phyloP scores from a whole-genome alignment of 2,797 vertebrate genomes.

The Pterois miles region DNA sequence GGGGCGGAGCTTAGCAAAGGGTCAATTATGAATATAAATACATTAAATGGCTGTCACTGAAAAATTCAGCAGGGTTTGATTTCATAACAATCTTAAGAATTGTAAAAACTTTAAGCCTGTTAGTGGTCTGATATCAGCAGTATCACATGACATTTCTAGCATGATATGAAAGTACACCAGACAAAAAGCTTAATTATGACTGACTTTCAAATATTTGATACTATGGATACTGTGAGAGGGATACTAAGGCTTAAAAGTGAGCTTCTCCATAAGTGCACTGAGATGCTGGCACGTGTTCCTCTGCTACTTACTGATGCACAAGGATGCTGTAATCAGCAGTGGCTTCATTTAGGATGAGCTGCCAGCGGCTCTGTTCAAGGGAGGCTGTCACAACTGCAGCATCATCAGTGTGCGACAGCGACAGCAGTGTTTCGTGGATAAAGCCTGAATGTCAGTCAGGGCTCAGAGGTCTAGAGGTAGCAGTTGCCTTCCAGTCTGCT shows the following conservation, averaged over 20 bases:
- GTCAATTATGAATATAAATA: background rate
- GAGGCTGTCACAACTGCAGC: conserved; percentile 40
- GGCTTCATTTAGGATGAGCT: conserved; percentile 13
- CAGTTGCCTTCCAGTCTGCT: conserved; percentile 48
- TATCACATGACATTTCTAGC: background rate
- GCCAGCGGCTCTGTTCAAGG: conserved; percentile 8
- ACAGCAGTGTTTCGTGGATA: conserved; percentile 37
- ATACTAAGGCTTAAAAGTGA: background rate
- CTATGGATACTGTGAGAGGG: background rate
- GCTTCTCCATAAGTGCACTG: background rate
- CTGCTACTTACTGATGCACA: background rate
- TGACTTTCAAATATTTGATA: background rate
- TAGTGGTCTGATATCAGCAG: background rate
- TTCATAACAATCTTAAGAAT: background rate
- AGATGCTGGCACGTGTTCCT: background rate
- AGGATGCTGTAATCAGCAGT: conserved; percentile 36
- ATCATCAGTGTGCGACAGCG: conserved; percentile 63
- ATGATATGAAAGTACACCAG: background rate
- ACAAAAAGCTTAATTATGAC: background rate
- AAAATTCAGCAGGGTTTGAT: background rate
- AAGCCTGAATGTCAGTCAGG: conserved; percentile 65
- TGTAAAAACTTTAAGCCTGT: background rate
- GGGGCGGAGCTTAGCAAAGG: too few species aligned
- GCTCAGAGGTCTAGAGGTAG: conserved; percentile 27
- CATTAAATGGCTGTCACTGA: background rate